Percentiles rank a stretch among this genome's conserved stretches.
Evolutionary conservation across 2,797 vertebrate genomes (phyloP).

Genomic region (Oophaga sylvatica): DNA sequence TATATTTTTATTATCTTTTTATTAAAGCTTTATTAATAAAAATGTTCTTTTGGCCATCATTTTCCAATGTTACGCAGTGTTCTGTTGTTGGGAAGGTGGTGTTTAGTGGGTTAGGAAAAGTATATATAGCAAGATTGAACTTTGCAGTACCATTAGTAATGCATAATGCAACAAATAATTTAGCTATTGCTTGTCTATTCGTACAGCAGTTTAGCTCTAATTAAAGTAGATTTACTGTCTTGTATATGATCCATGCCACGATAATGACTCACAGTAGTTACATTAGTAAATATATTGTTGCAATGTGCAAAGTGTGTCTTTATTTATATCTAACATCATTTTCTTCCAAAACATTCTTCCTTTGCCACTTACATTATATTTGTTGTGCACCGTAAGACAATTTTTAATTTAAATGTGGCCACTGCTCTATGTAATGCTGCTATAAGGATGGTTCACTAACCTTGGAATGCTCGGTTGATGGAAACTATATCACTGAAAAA

Average conservation of each 20-base stretch:
- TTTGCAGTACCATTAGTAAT: not conserved
- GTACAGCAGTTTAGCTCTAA: not conserved
- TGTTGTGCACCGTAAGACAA: constrained; percentile 15
- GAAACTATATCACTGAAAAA: constrained; percentile 45
- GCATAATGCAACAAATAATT: not conserved
- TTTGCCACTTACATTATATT: constrained; percentile 20
- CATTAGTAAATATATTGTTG: not conserved
- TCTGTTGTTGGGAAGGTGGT: not conserved
- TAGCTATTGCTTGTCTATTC: not conserved
- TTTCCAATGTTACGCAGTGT: not conserved
- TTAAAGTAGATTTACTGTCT: not conserved
- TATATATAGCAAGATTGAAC: not conserved
- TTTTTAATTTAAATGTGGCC: constrained; percentile 40
- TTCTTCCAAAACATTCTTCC: constrained; percentile 1
- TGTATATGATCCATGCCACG: not conserved
- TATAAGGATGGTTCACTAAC: constrained; percentile 30
- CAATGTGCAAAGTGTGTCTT: too few relatives aligned
- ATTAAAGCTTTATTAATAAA: not conserved
- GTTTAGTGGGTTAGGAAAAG: not conserved
- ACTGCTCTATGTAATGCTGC: constrained; percentile 10
- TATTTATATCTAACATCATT: not conserved
- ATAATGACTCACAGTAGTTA: not conserved
- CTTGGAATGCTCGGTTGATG: constrained; percentile 38
- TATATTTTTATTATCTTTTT: not conserved
- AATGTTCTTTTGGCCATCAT: not conserved